A percentile compares a stretch with the other conserved stretches of the same genome.
Conservation (phyloP, 2,113 vertebrate species). For the Cottus gobio region DNA sequence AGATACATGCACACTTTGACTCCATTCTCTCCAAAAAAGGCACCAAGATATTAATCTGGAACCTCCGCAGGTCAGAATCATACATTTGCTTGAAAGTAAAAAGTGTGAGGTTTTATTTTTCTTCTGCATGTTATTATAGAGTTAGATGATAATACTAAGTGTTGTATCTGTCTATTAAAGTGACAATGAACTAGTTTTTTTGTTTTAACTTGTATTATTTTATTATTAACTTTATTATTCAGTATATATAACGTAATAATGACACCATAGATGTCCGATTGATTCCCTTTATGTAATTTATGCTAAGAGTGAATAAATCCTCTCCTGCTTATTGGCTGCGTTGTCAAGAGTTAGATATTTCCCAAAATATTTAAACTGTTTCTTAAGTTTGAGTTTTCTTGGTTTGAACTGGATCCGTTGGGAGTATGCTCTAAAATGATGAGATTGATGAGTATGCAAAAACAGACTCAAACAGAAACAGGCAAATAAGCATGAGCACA, state of each 20-base stretch:
- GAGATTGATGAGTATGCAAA: background rate
- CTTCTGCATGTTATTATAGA: background rate
- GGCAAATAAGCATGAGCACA: constrained; percentile 6
- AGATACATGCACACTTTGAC: constrained; percentile 85
- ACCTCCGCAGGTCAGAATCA: constrained; percentile 82
- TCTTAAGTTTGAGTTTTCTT: background rate
- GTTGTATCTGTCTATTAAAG: background rate
- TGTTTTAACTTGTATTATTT: background rate
- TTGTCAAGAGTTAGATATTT: background rate
- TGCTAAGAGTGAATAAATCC: background rate
- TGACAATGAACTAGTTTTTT: background rate
- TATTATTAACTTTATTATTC: background rate
- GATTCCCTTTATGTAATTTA: background rate
- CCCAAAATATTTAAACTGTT: background rate
- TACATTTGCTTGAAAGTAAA: background rate
- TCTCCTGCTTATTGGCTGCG: background rate
- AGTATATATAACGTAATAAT: background rate
- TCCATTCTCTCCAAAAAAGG: constrained; percentile 87
- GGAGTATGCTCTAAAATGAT: background rate
- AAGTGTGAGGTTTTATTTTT: too few species aligned
- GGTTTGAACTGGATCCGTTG: background rate
- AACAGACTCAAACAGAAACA: background rate
- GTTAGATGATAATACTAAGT: background rate
- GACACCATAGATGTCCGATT: background rate
- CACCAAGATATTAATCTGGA: constrained; percentile 89